Percentiles rank a stretch among this genome's conserved stretches.
Evolutionary conservation across 2,797 vertebrate species (phyloP).

Genomic region (Telmatherina bonti): DNA sequence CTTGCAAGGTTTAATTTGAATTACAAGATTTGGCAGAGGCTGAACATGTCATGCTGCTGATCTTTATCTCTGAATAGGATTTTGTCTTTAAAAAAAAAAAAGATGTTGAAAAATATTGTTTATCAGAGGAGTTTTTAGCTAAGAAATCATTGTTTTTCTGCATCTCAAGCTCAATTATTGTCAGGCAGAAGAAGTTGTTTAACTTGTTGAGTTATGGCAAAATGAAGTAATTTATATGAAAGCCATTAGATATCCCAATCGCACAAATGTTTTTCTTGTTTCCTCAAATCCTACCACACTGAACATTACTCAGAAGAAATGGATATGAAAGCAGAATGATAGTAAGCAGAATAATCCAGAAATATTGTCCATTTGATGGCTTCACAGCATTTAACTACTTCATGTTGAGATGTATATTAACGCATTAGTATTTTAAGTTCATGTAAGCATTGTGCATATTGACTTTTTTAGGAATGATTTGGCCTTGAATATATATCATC

Average conservation of each 20-base stretch:
- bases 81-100: background rate
- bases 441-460: background rate
- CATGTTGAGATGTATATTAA: background rate
- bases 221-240: background rate
- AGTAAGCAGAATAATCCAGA: background rate
- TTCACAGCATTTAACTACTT: background rate
- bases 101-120: background rate
- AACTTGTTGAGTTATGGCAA: slow-evolving; percentile 29
- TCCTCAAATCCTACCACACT: background rate
- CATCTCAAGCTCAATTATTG: background rate
- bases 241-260: background rate
- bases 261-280: slow-evolving; percentile 20
- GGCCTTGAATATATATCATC: background rate
- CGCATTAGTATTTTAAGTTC: background rate
- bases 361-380: slow-evolving; percentile 7
- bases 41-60: background rate
- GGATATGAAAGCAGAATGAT: no score
- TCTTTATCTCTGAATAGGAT: background rate
- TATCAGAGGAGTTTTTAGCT: background rate
- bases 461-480: background rate
- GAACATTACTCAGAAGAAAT: slow-evolving; percentile 1
- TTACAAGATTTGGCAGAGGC: background rate
- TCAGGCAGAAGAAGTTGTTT: slow-evolving; percentile 13
- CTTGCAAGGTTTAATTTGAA: background rate
- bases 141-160: background rate